Evolutionary conservation across 1,140 invertebrate species (phyloP), one percentile per base, ranked within the genome.

Genomic region (Bombus fervidus): DNA sequence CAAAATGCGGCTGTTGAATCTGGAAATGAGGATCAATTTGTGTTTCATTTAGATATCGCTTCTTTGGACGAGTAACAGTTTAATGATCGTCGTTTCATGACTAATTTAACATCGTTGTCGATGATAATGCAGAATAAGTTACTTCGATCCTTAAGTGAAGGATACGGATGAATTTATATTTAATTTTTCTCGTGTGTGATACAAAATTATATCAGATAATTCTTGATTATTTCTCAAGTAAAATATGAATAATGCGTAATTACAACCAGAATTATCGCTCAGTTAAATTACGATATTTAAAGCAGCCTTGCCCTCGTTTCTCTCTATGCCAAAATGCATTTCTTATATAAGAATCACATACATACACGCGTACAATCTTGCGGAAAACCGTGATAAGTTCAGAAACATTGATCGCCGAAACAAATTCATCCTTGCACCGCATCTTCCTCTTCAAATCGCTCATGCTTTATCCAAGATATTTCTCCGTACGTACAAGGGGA

Each of bases 401-500:
- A n/a, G 9, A 25, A 34, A 59, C 47, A 39, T 57, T 81, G 53
- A 73, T 64, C 69, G 37, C 15, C 39, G n/a, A 34, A 57, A 69
- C 73, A 47, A 77, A 68, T 75, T 76, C 43, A 83, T 18, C 28
- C 41, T 31, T 43, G 28, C 43, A 37, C 31, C 81, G 5, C 28
- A 53, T 53, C 47, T 53, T 57, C 59, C 31, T 28, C 62, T 12
- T 31, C 59, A 39, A 77, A 18, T 66, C 37, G 43, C 22, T 64
- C 81, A 34, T 41, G 73, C 71, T n/a, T 77, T 66, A 83, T 64
- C 41, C 71, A 47, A 31, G 43, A 53, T 31, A 41, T 77, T 66
- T 57, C 43, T n/a, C 43, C 34, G 64, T 77, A 69, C 13, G 28
- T 41, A 57, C 43, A 13, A 12, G 9, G 12, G 62, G 12, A 57